Percentiles rank a stretch among this genome's conserved stretches.
These are phyloP conservation scores for Machimus atricapillus DNA, from an alignment of 2,888 invertebrate genomes.

Conservation along the genomic window DNA sequence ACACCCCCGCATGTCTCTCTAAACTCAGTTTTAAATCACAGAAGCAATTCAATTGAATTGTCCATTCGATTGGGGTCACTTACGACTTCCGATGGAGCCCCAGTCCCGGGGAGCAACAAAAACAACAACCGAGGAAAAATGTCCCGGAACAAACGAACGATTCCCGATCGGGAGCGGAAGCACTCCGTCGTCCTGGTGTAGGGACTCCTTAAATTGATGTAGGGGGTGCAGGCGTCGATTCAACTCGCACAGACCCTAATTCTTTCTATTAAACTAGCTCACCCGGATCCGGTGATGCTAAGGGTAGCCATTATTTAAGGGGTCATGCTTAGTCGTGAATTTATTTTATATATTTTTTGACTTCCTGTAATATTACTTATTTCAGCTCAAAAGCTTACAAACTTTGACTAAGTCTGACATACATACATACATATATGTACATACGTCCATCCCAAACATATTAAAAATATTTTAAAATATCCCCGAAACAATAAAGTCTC, in stretches of 20 bases:
- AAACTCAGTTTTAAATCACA: conserved; percentile 10
- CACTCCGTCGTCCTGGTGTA: not conserved
- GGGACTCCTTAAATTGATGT: not conserved
- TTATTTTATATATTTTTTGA: too few species aligned
- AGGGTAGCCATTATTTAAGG: too few species aligned
- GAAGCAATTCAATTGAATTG: conserved; percentile 11
- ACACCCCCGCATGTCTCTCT: not conserved
- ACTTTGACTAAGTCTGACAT: too few species aligned
- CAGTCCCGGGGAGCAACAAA: not conserved
- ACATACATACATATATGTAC: too few species aligned
- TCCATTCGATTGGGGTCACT: conserved; percentile 11
- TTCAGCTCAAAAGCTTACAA: too few species aligned
- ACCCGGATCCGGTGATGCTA: too few species aligned
- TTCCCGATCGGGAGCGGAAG: not conserved
- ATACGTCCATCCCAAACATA: too few species aligned
- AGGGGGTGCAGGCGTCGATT: not conserved
- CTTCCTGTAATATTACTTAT: too few species aligned
- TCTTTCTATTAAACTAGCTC: not conserved
- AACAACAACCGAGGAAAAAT: not conserved
- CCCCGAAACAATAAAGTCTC: too few species aligned
- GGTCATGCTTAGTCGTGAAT: too few species aligned
- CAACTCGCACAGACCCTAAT: not conserved
- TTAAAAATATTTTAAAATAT: too few species aligned
- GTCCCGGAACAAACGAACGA: not conserved
- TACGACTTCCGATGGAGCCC: not conserved